Conservation (phyloP, 2,888 invertebrate genomes). For the Dendrolimus pini region DNA sequence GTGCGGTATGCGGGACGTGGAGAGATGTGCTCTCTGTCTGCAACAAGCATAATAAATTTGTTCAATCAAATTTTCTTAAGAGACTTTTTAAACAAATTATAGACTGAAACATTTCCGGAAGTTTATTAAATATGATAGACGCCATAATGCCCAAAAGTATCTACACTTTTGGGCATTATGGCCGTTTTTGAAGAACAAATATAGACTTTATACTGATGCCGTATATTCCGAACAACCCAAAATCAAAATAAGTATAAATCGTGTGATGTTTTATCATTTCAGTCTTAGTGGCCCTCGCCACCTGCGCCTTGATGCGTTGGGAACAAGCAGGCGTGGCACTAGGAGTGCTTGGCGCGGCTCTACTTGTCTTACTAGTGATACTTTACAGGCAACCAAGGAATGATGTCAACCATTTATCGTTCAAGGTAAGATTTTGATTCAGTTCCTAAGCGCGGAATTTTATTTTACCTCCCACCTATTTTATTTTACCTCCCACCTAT, state of each 20-base stretch:
- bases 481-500: background rate
- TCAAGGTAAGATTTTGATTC: constrained; percentile 73
- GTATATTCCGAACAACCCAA: background rate
- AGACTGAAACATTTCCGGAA: too few species aligned
- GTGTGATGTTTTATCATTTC: constrained; percentile 16
- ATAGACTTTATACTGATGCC: too few species aligned
- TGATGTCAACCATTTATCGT: constrained; percentile 74
- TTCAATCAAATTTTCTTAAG: too few species aligned
- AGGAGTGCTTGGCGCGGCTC: constrained; percentile 60
- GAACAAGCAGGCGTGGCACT: constrained; percentile 55
- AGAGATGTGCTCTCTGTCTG: too few species aligned
- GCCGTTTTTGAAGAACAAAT: too few species aligned
- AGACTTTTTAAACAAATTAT: too few species aligned
- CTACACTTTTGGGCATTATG: too few species aligned
- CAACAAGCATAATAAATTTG: too few species aligned
- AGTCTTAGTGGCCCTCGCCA: constrained; percentile 75
- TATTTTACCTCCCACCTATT: too few species aligned
- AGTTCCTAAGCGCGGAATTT: background rate
- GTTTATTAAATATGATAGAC: too few species aligned
- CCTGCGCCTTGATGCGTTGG: constrained; percentile 65
- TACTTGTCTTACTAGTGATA: constrained; percentile 74
- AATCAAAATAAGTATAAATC: background rate
- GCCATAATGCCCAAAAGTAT: too few species aligned
- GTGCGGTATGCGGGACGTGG: too few species aligned
- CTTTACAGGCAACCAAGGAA: constrained; percentile 84